Evolutionary conservation across 2,113 vertebrate genomes (phyloP), one percentile per base, ranked within the genome.

Genomic region (Lophochroa leadbeateri): DNA sequence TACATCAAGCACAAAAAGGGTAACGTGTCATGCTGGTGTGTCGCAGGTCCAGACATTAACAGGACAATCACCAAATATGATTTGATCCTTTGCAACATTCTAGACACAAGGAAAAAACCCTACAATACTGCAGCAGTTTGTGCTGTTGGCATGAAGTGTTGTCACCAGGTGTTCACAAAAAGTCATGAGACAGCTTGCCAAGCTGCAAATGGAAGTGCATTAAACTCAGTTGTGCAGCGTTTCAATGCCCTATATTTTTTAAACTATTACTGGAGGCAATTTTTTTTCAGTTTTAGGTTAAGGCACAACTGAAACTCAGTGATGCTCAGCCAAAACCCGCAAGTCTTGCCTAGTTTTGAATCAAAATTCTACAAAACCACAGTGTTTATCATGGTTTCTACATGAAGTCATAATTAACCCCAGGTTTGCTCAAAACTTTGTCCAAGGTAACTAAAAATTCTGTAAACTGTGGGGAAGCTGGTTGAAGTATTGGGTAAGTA

Each of bases 401-500:
- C 58, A 91, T 96, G 91, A 96, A 96, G 94, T 95, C 95, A 97
- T 96, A 96, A 96, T 96, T 94, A 97, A 96, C 92, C 96, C 95
- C 96, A 96, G 86, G n/a, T 96, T 94, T 92, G 61, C 86, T 95
- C 49, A 86, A 95, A 93, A 84, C 88, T 93, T 93, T 41, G 23
- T 84, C 95, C 92, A 96, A 94, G 77, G 64, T 88, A 78, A 92
- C 86, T 60, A 78, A 75, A 92, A 91, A 75, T 69, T 89, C 76
- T 91, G 63, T 89, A 84, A 96, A 84, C 69, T 93, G 53, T 87
- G 77, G 83, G 83, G 82, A 90, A 35, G 37, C 46, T 81, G 57
- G 18, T 61, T 72, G 86, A 89, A 78, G 55, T n/a, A 84, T 35
- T 76, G 70, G 52, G 6, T 79, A 88, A 94, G 88, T 88, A 95